A percentile compares a stretch with the other conserved stretches of the same genome.
These are phyloP conservation scores for Dyspetes luteomarginatus DNA, from an alignment of 2,888 invertebrate species.

Conservation along the genomic window DNA sequence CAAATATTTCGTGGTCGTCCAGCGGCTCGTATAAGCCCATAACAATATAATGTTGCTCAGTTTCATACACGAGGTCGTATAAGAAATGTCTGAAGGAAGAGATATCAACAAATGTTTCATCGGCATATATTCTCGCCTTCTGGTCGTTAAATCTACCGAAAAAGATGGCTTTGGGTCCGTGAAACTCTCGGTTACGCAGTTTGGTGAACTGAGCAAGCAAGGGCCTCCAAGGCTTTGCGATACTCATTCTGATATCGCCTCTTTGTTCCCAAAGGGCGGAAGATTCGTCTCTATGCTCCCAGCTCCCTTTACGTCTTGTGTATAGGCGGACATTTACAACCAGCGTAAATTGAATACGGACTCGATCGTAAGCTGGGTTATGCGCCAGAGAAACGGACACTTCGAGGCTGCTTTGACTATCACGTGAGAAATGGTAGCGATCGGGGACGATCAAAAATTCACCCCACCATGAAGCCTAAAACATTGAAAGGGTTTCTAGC, in stretches of 20 bases:
- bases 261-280: slow-evolving; percentile 42
- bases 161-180: slow-evolving; percentile 28
- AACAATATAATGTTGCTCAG: slow-evolving; percentile 49
- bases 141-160: slow-evolving; percentile 76
- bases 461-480: slow-evolving; percentile 46
- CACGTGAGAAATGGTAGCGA: slow-evolving; percentile 39
- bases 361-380: slow-evolving; percentile 71
- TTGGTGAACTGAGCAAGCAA: slow-evolving; percentile 56
- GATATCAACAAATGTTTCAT: slow-evolving; percentile 76
- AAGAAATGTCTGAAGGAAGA: slow-evolving; percentile 66
- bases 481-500: slow-evolving; percentile 41
- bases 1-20: slow-evolving; percentile 65
- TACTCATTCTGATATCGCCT: slow-evolving; percentile 44
- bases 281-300: slow-evolving; percentile 27
- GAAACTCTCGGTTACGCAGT: slow-evolving; percentile 47
- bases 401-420: slow-evolving; percentile 29
- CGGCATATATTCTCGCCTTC: slow-evolving; percentile 65
- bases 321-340: slow-evolving; percentile 78
- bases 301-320: slow-evolving; percentile 61
- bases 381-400: slow-evolving; percentile 50
- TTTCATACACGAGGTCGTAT: slow-evolving; percentile 15
- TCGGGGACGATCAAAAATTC: slow-evolving; percentile 53
- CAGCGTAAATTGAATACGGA: slow-evolving; percentile 78
- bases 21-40: slow-evolving; percentile 59
- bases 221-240: slow-evolving; percentile 22